Evolutionary conservation across 2,113 vertebrate species (phyloP).

Genomic region (Polypterus bichir): DNA sequence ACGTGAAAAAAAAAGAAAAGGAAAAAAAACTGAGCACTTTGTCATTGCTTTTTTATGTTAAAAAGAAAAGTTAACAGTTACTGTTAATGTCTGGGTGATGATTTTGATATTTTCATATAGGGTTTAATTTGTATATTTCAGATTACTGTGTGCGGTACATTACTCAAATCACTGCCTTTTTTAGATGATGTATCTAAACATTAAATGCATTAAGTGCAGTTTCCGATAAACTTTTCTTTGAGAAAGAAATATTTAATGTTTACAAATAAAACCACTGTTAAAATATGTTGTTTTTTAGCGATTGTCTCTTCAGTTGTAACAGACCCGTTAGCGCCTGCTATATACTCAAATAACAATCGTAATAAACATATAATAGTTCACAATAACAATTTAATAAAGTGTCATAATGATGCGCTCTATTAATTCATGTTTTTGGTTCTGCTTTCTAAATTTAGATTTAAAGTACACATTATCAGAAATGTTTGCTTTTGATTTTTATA

Average conservation of each 20-base stretch:
- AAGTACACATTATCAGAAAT: no score
- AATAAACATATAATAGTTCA: no score
- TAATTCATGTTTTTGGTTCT: no score
- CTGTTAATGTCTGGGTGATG: constrained; percentile 62
- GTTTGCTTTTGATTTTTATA: no score
- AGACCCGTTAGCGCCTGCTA: neutral
- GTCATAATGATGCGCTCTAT: no score
- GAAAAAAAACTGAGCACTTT: constrained; percentile 81
- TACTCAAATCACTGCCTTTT: constrained; percentile 54
- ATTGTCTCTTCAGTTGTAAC: constrained; percentile 27
- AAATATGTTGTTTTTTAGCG: constrained; percentile 36
- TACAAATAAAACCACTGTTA: constrained; percentile 84
- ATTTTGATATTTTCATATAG: constrained; percentile 55
- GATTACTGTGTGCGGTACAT: constrained; percentile 52
- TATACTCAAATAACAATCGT: no score
- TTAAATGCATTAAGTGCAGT: constrained; percentile 51
- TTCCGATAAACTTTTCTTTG: constrained; percentile 74
- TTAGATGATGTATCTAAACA: constrained; percentile 59
- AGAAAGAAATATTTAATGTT: constrained; percentile 96
- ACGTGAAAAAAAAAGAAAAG: constrained; percentile 25
- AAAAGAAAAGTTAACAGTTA: constrained; percentile 60
- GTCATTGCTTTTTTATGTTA: constrained; percentile 61
- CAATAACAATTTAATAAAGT: no score
- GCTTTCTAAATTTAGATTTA: no score
- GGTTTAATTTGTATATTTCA: constrained; percentile 62